Evolutionary conservation across 2,113 vertebrate genomes (phyloP).

Genomic region (Psittacula cyanocephala): DNA sequence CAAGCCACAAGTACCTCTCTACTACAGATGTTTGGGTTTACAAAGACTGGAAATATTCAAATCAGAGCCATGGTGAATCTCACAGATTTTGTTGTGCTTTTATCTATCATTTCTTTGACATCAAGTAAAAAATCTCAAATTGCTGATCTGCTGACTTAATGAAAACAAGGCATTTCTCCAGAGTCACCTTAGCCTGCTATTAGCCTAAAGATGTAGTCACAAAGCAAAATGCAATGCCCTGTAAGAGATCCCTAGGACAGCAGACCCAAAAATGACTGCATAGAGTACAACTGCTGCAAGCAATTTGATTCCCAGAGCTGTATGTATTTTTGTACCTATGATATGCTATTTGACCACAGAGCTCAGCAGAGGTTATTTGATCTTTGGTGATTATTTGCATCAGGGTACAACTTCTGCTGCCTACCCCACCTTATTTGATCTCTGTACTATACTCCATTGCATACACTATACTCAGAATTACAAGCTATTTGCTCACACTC

Average conservation of each 20-base stretch:
- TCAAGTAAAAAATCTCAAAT: background rate
- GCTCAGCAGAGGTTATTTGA: background rate
- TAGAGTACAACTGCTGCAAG: background rate
- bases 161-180: background rate
- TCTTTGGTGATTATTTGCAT: background rate
- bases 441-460: background rate
- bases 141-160: background rate
- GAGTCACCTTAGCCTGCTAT: background rate
- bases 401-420: background rate
- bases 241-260: background rate
- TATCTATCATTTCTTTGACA: background rate
- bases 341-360: background rate
- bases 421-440: background rate
- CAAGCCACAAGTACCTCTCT: background rate
- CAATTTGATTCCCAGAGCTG: background rate
- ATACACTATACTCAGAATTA: background rate
- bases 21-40: background rate
- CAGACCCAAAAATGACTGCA: background rate
- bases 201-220: background rate
- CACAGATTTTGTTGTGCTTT: background rate
- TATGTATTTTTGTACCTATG: background rate
- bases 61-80: background rate
- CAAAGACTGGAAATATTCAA: background rate
- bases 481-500: background rate
- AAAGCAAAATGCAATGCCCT: background rate